Conservation (phyloP, 2,888 invertebrate species). For the Archips xylosteana region DNA sequence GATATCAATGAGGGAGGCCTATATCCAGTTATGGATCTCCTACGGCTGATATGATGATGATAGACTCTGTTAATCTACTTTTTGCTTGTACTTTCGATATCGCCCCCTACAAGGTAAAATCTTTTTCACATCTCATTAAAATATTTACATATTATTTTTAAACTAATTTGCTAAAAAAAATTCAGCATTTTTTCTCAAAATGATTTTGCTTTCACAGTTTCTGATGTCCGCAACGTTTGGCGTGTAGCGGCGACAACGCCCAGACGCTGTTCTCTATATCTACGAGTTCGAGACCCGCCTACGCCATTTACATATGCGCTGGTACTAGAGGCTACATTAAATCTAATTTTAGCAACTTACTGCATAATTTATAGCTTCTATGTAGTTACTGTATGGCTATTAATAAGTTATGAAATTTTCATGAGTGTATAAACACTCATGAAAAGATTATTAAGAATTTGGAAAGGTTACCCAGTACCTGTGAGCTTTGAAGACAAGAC, state of each 20-base stretch:
- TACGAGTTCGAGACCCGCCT: slow-evolving; percentile 37
- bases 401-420: slow-evolving; percentile 5
- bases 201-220: neutral
- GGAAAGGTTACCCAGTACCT: neutral
- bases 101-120: no score
- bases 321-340: slow-evolving; percentile 32
- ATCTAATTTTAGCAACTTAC: slow-evolving; percentile 29
- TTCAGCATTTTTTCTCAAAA: neutral
- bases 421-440: neutral
- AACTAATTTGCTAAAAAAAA: neutral
- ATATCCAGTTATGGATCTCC: no score
- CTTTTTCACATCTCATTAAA: no score
- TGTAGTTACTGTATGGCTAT: slow-evolving; percentile 1
- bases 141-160: neutral
- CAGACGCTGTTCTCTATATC: slow-evolving; percentile 37
- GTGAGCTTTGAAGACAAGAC: no score
- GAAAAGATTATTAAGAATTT: neutral
- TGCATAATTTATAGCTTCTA: slow-evolving; percentile 27
- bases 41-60: no score
- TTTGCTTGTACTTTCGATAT: no score
- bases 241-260: slow-evolving; percentile 35
- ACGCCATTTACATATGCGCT: slow-evolving; percentile 30
- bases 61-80: no score
- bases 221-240: slow-evolving; percentile 4
- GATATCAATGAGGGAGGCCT: no score